A percentile compares a stretch with the other conserved stretches of the same genome.
These are phyloP conservation scores for Drosophila micromelanica DNA, from an alignment of 1,140 invertebrate genomes.

Conservation along the genomic window DNA sequence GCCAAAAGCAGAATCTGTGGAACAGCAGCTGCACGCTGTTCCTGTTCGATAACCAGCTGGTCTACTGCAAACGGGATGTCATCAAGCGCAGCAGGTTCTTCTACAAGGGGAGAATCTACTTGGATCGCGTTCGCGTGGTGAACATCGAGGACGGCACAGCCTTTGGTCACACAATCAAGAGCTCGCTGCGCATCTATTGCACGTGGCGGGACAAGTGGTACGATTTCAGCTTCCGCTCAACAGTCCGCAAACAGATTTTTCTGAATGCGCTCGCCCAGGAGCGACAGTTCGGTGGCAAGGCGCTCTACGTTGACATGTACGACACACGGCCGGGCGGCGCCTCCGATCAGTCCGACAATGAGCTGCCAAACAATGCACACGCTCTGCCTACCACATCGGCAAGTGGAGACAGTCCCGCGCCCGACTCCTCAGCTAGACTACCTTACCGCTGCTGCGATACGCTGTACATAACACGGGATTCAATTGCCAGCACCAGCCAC, in stretches of 20 bases:
- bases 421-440: constrained; percentile 74
- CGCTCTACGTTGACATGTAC: constrained; percentile 72
- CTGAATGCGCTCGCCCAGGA: constrained; percentile 78
- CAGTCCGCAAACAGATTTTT: constrained; percentile 76
- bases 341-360: constrained; percentile 76
- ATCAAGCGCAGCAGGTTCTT: constrained; percentile 92
- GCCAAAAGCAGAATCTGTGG: constrained; percentile 91
- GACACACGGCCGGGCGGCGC: constrained; percentile 64
- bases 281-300: constrained; percentile 78
- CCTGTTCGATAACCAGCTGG: constrained; percentile 94
- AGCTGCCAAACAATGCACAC: constrained; percentile 55
- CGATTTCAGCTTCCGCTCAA: constrained; percentile 82
- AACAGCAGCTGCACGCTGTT: constrained; percentile 93
- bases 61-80: constrained; percentile 95
- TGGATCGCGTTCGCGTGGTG: constrained; percentile 90
- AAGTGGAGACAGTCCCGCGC: constrained; percentile 66
- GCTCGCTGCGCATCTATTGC: constrained; percentile 79
- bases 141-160: constrained; percentile 90
- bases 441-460: constrained; percentile 59
- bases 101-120: constrained; percentile 92
- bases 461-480: constrained; percentile 69
- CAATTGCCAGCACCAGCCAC: constrained; percentile 48
- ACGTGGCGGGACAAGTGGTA: constrained; percentile 81
- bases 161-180: constrained; percentile 81
- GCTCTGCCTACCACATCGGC: constrained; percentile 45